Evolutionary conservation across 1,140 invertebrate species (phyloP).

Genomic region (Leptinotarsa texana): DNA sequence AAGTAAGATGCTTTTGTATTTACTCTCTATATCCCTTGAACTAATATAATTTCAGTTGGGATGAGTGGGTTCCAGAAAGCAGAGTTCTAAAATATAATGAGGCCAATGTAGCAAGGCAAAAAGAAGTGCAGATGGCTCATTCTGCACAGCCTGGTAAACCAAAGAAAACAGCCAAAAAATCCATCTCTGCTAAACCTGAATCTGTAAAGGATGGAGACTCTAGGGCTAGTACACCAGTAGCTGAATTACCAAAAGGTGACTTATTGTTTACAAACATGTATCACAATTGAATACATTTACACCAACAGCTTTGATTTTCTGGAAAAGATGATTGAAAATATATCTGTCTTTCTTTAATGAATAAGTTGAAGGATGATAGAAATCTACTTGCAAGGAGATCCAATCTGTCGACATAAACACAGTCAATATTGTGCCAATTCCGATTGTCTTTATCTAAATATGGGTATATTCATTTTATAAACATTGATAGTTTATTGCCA

Average conservation of each 20-base stretch:
- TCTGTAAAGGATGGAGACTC: conserved; percentile 63
- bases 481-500: no score
- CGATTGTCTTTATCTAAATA: no score
- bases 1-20: conserved; percentile 66
- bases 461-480: no score
- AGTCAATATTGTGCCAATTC: no score
- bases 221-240: conserved; percentile 66
- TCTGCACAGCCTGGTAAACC: conserved; percentile 69
- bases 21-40: background rate
- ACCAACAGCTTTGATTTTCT: no score
- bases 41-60: conserved; percentile 76
- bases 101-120: conserved; percentile 86
- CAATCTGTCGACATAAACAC: no score
- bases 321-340: no score
- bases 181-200: conserved; percentile 43
- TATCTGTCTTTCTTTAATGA: no score
- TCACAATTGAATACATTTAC: no score
- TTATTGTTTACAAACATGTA: no score
- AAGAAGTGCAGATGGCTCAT: conserved; percentile 84
- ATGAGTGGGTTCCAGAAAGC: conserved; percentile 96
- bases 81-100: conserved; percentile 93
- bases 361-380: no score
- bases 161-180: conserved; percentile 60
- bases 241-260: conserved; percentile 46
- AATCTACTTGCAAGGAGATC: conserved; percentile 10